Conservation (phyloP, 2,888 invertebrate species). For the Ochropleura leucogaster region DNA sequence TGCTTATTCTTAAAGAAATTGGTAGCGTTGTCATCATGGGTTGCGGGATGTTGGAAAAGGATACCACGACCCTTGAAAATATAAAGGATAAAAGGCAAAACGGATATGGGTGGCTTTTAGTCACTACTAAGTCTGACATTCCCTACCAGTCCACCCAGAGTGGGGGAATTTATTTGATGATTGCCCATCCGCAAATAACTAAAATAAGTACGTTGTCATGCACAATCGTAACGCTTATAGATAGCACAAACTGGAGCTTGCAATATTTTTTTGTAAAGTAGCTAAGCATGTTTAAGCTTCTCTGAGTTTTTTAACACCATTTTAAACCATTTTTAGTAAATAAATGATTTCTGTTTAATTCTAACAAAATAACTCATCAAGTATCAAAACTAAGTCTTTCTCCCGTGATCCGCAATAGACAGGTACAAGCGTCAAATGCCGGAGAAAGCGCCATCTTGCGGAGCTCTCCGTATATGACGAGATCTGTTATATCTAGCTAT, state of each 20-base stretch:
- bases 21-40: neutral
- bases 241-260: neutral
- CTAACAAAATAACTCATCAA: neutral
- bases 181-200: too few species aligned
- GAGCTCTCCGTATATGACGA: conserved; percentile 64
- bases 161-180: too few species aligned
- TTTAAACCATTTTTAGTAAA: neutral
- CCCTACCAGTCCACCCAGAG: too few species aligned
- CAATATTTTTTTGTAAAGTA: neutral
- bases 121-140: too few species aligned
- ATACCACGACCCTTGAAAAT: too few species aligned
- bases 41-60: too few species aligned
- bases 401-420: conserved; percentile 72
- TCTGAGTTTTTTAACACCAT: neutral
- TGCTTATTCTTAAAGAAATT: neutral
- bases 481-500: conserved; percentile 26
- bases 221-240: too few species aligned
- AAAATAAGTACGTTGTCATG: too few species aligned
- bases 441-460: conserved; percentile 75
- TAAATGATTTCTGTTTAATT: neutral
- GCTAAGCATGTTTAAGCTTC: neutral
- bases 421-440: conserved; percentile 81
- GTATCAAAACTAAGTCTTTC: conserved; percentile 67
- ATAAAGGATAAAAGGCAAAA: too few species aligned
- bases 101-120: too few species aligned